Conservation (phyloP, 1,140 invertebrate species). For the Drosophila prosaltans region DNA sequence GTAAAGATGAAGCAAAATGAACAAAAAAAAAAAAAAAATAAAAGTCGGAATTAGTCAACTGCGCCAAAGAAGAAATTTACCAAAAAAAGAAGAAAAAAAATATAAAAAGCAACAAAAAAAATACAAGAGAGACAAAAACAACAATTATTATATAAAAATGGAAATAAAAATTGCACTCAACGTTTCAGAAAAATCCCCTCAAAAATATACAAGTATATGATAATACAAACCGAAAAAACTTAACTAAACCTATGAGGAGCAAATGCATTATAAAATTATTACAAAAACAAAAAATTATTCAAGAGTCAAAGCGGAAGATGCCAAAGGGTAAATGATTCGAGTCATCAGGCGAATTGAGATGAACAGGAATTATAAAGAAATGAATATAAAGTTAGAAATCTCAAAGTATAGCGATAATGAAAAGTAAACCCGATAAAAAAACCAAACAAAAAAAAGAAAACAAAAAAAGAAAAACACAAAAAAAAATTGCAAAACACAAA, state of each 20-base stretch:
- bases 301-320: slow-evolving; percentile 36
- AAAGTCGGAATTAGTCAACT: slow-evolving; percentile 63
- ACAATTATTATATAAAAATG: slow-evolving; percentile 21
- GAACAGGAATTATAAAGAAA: slow-evolving; percentile 45
- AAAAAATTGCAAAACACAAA: slow-evolving; percentile 46
- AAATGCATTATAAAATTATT: slow-evolving; percentile 58
- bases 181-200: slow-evolving; percentile 63
- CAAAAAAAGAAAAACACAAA: slow-evolving; percentile 23
- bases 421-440: slow-evolving; percentile 14
- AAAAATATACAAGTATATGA: slow-evolving; percentile 31
- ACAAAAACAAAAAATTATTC: slow-evolving; percentile 50
- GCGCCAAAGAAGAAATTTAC: slow-evolving; percentile 75
- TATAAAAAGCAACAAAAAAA: slow-evolving; percentile 36
- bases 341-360: slow-evolving; percentile 18
- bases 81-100: slow-evolving; percentile 52
- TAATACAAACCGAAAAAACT: slow-evolving; percentile 51
- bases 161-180: slow-evolving; percentile 72
- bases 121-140: slow-evolving; percentile 28
- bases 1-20: slow-evolving; percentile 65
- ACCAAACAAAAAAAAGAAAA: slow-evolving; percentile 35
- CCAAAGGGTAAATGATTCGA: slow-evolving; percentile 43
- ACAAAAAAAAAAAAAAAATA: slow-evolving; percentile 36
- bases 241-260: slow-evolving; percentile 48
- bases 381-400: slow-evolving; percentile 65
- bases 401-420: slow-evolving; percentile 46